Conservation (phyloP, 2,797 vertebrate genomes). For the Anomalospiza imberbis region DNA sequence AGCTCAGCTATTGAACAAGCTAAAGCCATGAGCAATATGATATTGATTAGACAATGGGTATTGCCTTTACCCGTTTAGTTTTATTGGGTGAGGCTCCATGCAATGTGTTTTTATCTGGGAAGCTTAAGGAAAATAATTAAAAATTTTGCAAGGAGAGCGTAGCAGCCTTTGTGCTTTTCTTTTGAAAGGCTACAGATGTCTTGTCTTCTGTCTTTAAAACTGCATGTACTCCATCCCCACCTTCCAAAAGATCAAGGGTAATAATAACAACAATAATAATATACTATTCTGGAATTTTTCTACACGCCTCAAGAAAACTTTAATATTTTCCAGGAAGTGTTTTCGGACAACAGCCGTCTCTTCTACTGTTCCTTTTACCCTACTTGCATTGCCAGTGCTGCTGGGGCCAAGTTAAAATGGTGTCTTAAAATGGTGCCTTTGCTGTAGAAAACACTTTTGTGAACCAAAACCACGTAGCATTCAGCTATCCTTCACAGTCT, state of each 20-base stretch:
- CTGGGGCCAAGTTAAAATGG: neutral
- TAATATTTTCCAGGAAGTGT: slow-evolving; percentile 38
- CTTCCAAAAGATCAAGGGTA: slow-evolving; percentile 28
- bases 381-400: neutral
- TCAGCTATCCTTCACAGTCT: neutral
- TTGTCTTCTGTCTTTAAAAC: slow-evolving; percentile 8
- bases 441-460: neutral
- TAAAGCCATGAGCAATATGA: slow-evolving; percentile 68
- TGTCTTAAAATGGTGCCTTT: neutral
- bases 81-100: slow-evolving; percentile 67
- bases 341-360: neutral
- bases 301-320: slow-evolving; percentile 37
- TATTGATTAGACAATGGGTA: slow-evolving; percentile 73
- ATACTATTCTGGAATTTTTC: slow-evolving; percentile 34
- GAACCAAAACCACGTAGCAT: neutral
- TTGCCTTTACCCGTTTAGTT: slow-evolving; percentile 62
- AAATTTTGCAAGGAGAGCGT: slow-evolving; percentile 22
- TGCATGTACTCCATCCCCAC: neutral
- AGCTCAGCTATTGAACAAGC: slow-evolving; percentile 69
- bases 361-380: neutral
- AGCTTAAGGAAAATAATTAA: slow-evolving; percentile 56
- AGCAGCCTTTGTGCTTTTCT: neutral
- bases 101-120: slow-evolving; percentile 46
- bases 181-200: slow-evolving; percentile 50
- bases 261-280: slow-evolving; percentile 34